Conservation (phyloP, 53 echinoderm and acorn worm species). For the Antedon mediterranea region DNA sequence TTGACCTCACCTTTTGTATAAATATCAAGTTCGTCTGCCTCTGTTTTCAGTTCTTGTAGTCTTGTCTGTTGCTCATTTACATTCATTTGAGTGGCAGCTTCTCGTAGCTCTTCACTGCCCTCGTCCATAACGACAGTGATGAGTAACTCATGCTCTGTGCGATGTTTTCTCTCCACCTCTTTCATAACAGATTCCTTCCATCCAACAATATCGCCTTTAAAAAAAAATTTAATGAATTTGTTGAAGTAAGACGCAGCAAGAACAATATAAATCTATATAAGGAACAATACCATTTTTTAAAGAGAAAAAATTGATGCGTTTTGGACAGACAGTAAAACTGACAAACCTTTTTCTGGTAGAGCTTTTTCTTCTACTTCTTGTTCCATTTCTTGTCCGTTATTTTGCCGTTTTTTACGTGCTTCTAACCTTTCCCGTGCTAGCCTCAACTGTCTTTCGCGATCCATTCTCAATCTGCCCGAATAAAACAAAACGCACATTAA, state of each 20-base stretch:
- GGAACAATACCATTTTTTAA: no score
- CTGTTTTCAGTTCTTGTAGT: constrained; percentile 47
- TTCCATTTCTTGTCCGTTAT: constrained; percentile 24
- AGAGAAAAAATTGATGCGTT: no score
- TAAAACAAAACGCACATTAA: neutral
- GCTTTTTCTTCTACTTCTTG: constrained; percentile 54
- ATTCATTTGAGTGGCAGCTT: constrained; percentile 72
- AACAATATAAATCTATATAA: no score
- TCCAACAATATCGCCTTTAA: constrained; percentile 70
- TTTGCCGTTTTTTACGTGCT: constrained; percentile 23
- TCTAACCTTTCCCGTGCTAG: constrained; percentile 60
- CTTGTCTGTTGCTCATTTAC: constrained; percentile 57
- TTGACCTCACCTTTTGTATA: constrained; percentile 57
- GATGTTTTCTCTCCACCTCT: constrained; percentile 57
- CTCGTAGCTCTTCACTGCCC: constrained; percentile 71
- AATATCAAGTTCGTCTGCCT: constrained; percentile 62
- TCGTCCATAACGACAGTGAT: constrained; percentile 74
- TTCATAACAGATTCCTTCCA: constrained; percentile 59
- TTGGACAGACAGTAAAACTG: neutral
- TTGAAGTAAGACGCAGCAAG: no score
- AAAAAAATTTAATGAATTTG: no score
- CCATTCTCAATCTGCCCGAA: constrained; percentile 41
- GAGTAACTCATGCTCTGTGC: constrained; percentile 49
- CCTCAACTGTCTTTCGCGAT: constrained; percentile 56
- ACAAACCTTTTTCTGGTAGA: constrained; percentile 60